phyloP scores from a whole-genome alignment of 2,888 invertebrate genomes.

The Netelia inedita region DNA sequence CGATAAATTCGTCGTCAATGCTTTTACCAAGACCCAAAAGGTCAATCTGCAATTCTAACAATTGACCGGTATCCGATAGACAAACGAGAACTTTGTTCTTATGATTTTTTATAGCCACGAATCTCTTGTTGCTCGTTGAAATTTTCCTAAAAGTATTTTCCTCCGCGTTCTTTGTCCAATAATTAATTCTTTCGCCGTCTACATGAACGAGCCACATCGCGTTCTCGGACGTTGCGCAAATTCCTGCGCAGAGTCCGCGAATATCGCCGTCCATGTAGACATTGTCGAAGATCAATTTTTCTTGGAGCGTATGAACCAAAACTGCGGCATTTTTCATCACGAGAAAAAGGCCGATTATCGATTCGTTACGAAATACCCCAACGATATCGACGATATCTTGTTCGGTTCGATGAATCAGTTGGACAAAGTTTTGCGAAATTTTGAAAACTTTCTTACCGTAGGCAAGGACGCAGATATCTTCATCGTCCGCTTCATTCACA shows the following conservation, averaged over 20 bases:
- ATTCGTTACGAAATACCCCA: slow-evolving; percentile 69
- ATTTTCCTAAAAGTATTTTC: slow-evolving; percentile 56
- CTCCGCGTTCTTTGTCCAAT: slow-evolving; percentile 68
- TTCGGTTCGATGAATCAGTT: slow-evolving; percentile 74
- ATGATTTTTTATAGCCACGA: slow-evolving; percentile 74
- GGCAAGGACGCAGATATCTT: slow-evolving; percentile 76
- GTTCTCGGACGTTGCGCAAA: slow-evolving; percentile 63
- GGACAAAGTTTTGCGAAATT: slow-evolving; percentile 66
- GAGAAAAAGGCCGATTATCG: slow-evolving; percentile 73
- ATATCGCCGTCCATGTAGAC: slow-evolving; percentile 71
- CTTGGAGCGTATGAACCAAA: slow-evolving; percentile 70
- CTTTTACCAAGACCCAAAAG: not conserved
- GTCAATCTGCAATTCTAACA: slow-evolving; percentile 46
- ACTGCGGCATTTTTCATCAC: slow-evolving; percentile 70
- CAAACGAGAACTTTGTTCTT: slow-evolving; percentile 73
- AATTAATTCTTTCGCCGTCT: slow-evolving; percentile 71
- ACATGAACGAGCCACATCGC: slow-evolving; percentile 76
- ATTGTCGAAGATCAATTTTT: slow-evolving; percentile 75
- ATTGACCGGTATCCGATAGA: slow-evolving; percentile 64
- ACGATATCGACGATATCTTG: slow-evolving; percentile 73
- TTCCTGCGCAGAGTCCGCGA: slow-evolving; percentile 71
- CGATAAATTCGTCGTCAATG: slow-evolving; percentile 68
- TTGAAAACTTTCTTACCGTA: slow-evolving; percentile 74
- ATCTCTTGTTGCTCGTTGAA: slow-evolving; percentile 67
- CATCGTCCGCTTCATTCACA: slow-evolving; percentile 1